Evolutionary conservation across 2,888 invertebrate genomes (phyloP).

Genomic region (Spodoptera littoralis): DNA sequence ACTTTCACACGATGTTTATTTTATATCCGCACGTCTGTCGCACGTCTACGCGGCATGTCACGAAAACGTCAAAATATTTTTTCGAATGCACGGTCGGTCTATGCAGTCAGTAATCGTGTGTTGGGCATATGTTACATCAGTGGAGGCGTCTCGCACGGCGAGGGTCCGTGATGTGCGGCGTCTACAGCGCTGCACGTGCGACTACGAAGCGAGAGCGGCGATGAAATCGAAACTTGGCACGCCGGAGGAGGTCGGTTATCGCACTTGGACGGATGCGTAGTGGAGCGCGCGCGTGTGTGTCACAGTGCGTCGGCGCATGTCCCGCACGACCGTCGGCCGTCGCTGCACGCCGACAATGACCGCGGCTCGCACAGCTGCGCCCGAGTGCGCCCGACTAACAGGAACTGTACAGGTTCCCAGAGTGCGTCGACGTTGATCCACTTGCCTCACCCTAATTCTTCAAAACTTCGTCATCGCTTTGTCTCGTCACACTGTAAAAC

Average conservation of each 20-base stretch:
- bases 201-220: slow-evolving; percentile 76
- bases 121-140: slow-evolving; percentile 66
- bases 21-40: slow-evolving; percentile 59
- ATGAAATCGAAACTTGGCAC: slow-evolving; percentile 83
- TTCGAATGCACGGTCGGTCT: slow-evolving; percentile 61
- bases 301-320: slow-evolving; percentile 73
- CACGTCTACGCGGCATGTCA: slow-evolving; percentile 72
- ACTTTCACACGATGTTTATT: slow-evolving; percentile 66
- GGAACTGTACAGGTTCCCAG: slow-evolving; percentile 33
- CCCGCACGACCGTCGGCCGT: slow-evolving; percentile 64
- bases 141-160: slow-evolving; percentile 69
- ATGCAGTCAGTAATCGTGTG: slow-evolving; percentile 49
- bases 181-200: slow-evolving; percentile 74
- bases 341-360: slow-evolving; percentile 60
- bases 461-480: slow-evolving; percentile 53
- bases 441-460: slow-evolving; percentile 60
- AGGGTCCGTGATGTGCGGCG: slow-evolving; percentile 61
- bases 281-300: slow-evolving; percentile 71
- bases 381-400: slow-evolving; percentile 31
- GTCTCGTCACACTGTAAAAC: slow-evolving; percentile 48
- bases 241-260: slow-evolving; percentile 78
- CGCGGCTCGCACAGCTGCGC: slow-evolving; percentile 50
- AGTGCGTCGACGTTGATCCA: slow-evolving; percentile 58
- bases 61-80: slow-evolving; percentile 69
- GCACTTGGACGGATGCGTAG: slow-evolving; percentile 69